Conservation (phyloP, 2,113 vertebrate genomes). For the Dendropsophus ebraccatus region DNA sequence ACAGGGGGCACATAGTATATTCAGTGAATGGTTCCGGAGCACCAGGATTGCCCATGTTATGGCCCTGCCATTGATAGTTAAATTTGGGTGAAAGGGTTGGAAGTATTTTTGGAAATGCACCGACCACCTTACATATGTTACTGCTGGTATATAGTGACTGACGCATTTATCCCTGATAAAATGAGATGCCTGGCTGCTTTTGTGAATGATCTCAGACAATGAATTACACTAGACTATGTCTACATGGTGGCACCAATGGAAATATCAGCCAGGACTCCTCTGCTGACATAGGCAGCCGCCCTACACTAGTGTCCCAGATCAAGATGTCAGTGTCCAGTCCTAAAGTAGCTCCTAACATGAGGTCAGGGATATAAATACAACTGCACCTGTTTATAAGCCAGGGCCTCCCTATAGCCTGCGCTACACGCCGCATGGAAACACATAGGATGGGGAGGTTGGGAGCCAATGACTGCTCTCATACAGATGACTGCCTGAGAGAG, state of each 20-base stretch:
- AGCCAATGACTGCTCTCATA: not conserved
- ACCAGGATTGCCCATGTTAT: too few species aligned
- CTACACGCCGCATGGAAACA: too few species aligned
- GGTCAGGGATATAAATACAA: slow-evolving; percentile 27
- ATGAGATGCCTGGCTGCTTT: not conserved
- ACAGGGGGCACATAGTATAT: too few species aligned
- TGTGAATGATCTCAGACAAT: not conserved
- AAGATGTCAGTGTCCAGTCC: not conserved
- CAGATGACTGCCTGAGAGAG: not conserved
- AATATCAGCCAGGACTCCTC: not conserved
- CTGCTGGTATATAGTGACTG: too few species aligned
- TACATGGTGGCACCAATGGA: not conserved
- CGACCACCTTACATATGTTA: too few species aligned
- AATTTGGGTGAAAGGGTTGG: too few species aligned
- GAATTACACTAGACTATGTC: not conserved
- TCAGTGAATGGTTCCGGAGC: too few species aligned
- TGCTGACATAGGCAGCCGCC: not conserved
- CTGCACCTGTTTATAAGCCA: slow-evolving; percentile 25
- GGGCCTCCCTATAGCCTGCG: not conserved
- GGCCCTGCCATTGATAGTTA: too few species aligned
- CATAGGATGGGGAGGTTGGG: not conserved
- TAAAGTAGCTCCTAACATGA: slow-evolving; percentile 12
- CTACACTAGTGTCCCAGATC: not conserved
- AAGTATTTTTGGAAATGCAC: too few species aligned
- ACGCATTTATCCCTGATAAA: too few species aligned